Evolutionary conservation across 2,113 vertebrate species (phyloP).

Genomic region (Athene noctua): DNA sequence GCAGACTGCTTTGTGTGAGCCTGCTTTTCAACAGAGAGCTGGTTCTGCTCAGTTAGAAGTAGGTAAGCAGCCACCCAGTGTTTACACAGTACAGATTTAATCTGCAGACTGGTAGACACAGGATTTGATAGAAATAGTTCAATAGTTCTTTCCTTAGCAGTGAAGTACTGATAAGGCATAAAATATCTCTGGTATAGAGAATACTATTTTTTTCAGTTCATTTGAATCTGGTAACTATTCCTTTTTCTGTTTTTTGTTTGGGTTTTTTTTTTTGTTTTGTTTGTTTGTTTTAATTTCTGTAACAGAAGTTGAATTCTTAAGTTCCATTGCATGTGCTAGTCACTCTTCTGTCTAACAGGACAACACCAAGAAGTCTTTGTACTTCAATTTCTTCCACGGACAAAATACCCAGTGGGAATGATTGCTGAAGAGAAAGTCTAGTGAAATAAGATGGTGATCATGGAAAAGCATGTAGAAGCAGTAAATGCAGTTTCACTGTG

Average conservation of each 20-base stretch:
- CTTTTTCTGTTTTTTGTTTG: neutral
- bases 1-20: neutral
- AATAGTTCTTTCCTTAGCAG: neutral
- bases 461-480: neutral
- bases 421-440: neutral
- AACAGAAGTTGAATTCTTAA: neutral
- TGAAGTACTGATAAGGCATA: neutral
- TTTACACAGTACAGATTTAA: neutral
- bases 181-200: neutral
- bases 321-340: neutral
- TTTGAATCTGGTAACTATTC: neutral
- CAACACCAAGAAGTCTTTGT: neutral
- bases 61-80: neutral
- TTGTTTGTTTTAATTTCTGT: neutral
- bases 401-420: neutral
- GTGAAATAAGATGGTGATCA: neutral
- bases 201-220: neutral
- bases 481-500: neutral
- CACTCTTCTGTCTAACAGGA: neutral
- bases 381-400: neutral
- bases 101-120: neutral
- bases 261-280: no score
- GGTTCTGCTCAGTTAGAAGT: neutral
- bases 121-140: neutral
- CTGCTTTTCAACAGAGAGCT: neutral